A percentile compares a stretch with the other conserved stretches of the same genome.
Evolutionary conservation across 2,797 vertebrate genomes (phyloP).

Genomic region (Microchirus variegatus): DNA sequence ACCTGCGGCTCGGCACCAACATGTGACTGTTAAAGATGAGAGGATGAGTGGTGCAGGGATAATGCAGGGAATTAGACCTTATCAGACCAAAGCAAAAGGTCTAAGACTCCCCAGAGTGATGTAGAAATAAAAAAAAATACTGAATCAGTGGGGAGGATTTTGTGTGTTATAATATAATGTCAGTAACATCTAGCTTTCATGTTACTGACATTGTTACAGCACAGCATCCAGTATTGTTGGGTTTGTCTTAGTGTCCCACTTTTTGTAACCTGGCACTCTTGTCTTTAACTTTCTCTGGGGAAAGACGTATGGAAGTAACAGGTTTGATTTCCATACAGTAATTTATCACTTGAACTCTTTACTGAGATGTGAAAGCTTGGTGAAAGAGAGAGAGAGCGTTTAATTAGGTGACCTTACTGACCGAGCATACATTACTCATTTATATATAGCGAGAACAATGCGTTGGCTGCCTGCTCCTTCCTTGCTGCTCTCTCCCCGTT

Average conservation of each 20-base stretch:
- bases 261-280: constrained; percentile 21
- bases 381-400: too few species aligned
- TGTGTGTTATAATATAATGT: constrained; percentile 10
- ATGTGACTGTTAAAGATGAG: constrained; percentile 10
- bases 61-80: constrained; percentile 28
- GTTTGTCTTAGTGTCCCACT: constrained; percentile 27
- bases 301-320: not conserved
- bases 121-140: constrained; percentile 26
- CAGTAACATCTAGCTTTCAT: constrained; percentile 10
- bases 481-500: not conserved
- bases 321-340: too few species aligned
- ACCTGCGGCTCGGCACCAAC: too few species aligned
- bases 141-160: constrained; percentile 27
- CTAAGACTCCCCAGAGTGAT: constrained; percentile 1
- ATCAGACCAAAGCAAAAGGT: constrained; percentile 20
- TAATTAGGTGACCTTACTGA: too few species aligned
- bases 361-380: too few species aligned
- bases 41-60: constrained; percentile 13
- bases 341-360: too few species aligned
- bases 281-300: not conserved
- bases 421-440: not conserved
- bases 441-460: constrained; percentile 3
- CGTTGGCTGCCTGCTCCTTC: not conserved
- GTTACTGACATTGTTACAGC: too few species aligned
- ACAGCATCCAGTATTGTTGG: constrained; percentile 1